phyloP scores from a whole-genome alignment of 2,797 vertebrate species.

The Parambassis ranga region DNA sequence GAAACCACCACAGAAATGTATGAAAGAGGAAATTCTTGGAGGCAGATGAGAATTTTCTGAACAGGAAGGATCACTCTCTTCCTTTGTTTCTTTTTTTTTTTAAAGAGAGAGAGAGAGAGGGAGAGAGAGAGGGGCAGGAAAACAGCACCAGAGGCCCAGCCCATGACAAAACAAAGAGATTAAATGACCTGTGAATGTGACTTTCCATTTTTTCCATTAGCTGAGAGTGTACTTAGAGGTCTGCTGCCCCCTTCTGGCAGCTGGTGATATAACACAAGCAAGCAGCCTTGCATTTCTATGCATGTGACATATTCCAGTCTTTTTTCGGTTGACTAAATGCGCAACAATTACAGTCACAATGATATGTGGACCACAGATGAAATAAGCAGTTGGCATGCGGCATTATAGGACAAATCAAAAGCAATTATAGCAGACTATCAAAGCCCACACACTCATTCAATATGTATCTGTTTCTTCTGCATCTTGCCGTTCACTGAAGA shows the following conservation, averaged over 20 bases:
- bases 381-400: not conserved
- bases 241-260: constrained; percentile 78
- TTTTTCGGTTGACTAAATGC: constrained; percentile 1
- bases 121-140: constrained; percentile 38
- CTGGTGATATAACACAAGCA: not conserved
- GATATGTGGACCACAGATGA: not conserved
- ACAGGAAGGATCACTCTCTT: constrained; percentile 30
- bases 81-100: constrained; percentile 7
- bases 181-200: constrained; percentile 82
- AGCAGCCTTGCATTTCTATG: not conserved
- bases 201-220: constrained; percentile 63
- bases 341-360: not conserved
- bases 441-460: not conserved
- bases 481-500: not conserved
- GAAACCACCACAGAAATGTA: constrained; percentile 33
- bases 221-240: constrained; percentile 48
- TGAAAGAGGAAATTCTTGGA: constrained; percentile 49
- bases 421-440: not conserved
- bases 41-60: constrained; percentile 56
- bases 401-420: not conserved
- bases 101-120: not conserved
- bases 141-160: constrained; percentile 68
- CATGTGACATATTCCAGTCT: not conserved
- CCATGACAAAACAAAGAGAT: constrained; percentile 77
- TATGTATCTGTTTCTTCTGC: not conserved